Conservation (phyloP, 2,888 invertebrate genomes). For the Plemyria rubiginata region DNA sequence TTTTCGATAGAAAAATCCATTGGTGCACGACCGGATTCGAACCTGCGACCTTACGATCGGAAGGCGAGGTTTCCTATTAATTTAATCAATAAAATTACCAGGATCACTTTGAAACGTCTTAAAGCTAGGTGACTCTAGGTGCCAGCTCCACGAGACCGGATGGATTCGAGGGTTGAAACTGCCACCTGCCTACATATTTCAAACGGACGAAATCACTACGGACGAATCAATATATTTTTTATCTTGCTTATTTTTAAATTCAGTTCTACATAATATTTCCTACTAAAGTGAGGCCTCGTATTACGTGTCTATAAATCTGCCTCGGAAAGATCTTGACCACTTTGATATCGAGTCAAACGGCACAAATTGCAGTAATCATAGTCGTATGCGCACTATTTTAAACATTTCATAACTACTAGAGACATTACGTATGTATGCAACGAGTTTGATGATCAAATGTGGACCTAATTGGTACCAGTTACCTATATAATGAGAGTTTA, state of each 20-base stretch:
- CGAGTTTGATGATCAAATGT: constrained; percentile 21
- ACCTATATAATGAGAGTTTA: background rate
- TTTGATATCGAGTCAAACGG: constrained; percentile 54
- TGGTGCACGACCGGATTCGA: too few relatives aligned
- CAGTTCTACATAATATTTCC: constrained; percentile 1
- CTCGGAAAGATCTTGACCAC: constrained; percentile 56
- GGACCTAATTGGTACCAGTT: background rate
- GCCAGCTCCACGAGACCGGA: too few relatives aligned
- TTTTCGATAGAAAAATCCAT: too few relatives aligned
- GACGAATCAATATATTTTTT: too few relatives aligned
- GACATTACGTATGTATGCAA: constrained; percentile 46
- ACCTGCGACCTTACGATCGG: too few relatives aligned
- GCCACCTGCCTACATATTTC: too few relatives aligned
- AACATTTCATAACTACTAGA: constrained; percentile 56
- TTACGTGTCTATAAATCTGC: constrained; percentile 49
- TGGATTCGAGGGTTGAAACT: too few relatives aligned
- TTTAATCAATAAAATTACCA: too few relatives aligned
- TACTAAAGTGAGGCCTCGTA: constrained; percentile 12
- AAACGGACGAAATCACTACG: too few relatives aligned
- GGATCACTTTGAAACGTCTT: too few relatives aligned
- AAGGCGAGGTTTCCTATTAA: too few relatives aligned
- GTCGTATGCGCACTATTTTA: constrained; percentile 58
- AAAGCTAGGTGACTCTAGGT: too few relatives aligned
- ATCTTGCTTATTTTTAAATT: background rate
- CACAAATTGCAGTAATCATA: constrained; percentile 63